Conservation (phyloP, 1,140 invertebrate genomes). For the Drosophila orena region DNA sequence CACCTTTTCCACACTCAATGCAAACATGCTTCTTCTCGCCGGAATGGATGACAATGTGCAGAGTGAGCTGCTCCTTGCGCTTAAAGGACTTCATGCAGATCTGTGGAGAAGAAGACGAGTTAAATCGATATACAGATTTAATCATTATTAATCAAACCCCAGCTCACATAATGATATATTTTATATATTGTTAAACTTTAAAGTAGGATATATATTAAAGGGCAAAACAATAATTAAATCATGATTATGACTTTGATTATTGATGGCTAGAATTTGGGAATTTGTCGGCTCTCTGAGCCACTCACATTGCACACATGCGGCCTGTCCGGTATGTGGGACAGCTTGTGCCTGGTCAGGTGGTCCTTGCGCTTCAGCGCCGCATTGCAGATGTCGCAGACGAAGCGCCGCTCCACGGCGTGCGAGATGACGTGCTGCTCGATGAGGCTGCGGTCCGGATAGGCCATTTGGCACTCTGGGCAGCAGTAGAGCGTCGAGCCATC, state of each 20-base stretch:
- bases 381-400: constrained; percentile 94
- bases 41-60: constrained; percentile 94
- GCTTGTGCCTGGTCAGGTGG: constrained; percentile 92
- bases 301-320: constrained; percentile 91
- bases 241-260: no score
- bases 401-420: constrained; percentile 91
- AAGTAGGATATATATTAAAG: no score
- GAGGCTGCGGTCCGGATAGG: constrained; percentile 92
- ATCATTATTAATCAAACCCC: no score
- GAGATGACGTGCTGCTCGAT: constrained; percentile 93
- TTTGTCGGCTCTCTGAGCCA: neutral
- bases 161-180: no score
- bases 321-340: constrained; percentile 92
- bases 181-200: no score
- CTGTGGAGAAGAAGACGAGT: constrained; percentile 47
- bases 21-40: constrained; percentile 94
- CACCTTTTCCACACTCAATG: constrained; percentile 94
- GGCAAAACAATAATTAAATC: no score
- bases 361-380: constrained; percentile 93
- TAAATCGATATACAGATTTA: no score
- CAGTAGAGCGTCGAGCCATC: constrained; percentile 94
- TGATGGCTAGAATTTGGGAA: neutral
- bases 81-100: constrained; percentile 94
- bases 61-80: constrained; percentile 92
- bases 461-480: constrained; percentile 94